These are phyloP conservation scores for Egretta garzetta DNA, from an alignment of 2,113 vertebrate species.

Conservation along the genomic window DNA sequence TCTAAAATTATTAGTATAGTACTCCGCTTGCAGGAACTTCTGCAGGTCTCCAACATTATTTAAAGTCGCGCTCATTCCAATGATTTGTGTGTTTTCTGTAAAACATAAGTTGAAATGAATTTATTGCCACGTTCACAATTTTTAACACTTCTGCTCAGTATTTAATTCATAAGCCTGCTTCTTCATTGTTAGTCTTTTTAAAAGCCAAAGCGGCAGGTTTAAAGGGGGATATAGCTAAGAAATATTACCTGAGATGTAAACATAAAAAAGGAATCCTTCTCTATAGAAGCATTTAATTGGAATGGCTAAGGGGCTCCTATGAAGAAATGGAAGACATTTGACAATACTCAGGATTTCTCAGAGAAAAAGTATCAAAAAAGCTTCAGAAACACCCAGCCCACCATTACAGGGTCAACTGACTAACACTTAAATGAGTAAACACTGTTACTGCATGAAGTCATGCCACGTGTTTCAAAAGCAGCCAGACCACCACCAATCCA, in stretches of 20 bases:
- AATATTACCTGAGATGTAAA: background rate
- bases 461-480: background rate
- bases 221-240: background rate
- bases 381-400: background rate
- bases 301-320: background rate
- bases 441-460: background rate
- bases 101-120: background rate
- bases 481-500: background rate
- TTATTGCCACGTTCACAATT: background rate
- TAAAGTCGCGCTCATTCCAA: conserved; percentile 97
- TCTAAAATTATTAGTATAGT: conserved; percentile 88
- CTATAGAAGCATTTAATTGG: background rate
- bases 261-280: background rate
- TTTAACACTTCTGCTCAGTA: background rate
- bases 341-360: background rate
- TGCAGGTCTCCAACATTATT: conserved; percentile 92
- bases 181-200: background rate
- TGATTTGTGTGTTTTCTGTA: conserved; percentile 87
- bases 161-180: background rate
- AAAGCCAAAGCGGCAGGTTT: background rate
- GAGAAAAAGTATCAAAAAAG: background rate
- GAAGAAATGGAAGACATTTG: background rate
- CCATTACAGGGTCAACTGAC: background rate
- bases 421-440: background rate
- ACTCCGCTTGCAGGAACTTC: conserved; percentile 89